Conservation (phyloP, 2,797 vertebrate genomes). For the Eidolon dupreanum region DNA sequence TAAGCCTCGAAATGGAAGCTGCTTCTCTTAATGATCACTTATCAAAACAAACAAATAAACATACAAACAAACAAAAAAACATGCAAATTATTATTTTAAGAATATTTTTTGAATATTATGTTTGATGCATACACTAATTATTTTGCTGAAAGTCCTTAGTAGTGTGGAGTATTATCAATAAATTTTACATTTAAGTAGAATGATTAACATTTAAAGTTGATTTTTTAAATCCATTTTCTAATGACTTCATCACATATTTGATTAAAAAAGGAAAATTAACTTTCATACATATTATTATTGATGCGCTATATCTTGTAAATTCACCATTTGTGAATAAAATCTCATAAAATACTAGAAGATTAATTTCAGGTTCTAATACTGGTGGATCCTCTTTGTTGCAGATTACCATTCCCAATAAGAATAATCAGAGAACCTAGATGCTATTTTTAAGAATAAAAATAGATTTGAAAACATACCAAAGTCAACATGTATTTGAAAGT, state of each 20-base stretch:
- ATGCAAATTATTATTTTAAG: not conserved
- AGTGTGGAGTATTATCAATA: not conserved
- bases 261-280: not conserved
- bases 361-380: not conserved
- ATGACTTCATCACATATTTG: not conserved
- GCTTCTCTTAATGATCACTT: not conserved
- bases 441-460: not conserved
- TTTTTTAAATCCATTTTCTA: slow-evolving; percentile 11
- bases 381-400: not conserved
- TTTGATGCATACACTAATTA: not conserved
- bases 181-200: not conserved
- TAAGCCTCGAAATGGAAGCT: not conserved
- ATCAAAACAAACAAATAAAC: too few species aligned
- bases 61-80: not conserved
- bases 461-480: not conserved
- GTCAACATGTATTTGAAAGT: not conserved
- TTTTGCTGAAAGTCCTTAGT: not conserved
- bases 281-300: not conserved
- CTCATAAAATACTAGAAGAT: not conserved
- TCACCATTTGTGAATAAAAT: not conserved
- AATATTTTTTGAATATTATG: not conserved
- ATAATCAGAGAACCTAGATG: not conserved
- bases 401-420: not conserved
- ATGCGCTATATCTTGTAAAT: not conserved
- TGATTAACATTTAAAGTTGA: slow-evolving; percentile 3